A percentile compares a stretch with the other conserved stretches of the same genome.
phyloP scores from a whole-genome alignment of 2,113 vertebrate genomes.

The Phyllostomus hastatus region DNA sequence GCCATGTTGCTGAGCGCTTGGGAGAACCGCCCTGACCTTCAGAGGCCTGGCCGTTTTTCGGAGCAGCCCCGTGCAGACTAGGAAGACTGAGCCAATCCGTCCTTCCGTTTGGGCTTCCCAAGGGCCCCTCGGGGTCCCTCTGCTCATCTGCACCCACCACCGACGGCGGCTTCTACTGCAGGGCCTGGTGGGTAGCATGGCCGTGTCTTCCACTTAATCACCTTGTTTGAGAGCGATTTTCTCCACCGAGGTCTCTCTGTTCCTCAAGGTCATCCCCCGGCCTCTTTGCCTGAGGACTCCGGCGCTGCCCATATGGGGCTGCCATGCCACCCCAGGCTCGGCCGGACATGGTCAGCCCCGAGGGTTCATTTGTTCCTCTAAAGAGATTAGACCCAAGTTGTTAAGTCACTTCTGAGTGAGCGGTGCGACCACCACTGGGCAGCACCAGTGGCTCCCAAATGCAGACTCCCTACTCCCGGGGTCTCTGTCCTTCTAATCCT shows the following conservation, averaged over 20 bases:
- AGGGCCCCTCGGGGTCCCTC: background rate
- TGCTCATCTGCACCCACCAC: accelerated
- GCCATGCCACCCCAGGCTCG: background rate
- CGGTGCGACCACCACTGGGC: accelerated
- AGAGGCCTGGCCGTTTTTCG: background rate
- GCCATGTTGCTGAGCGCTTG: constrained; percentile 42
- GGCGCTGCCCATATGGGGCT: background rate
- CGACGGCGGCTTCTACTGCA: accelerated
- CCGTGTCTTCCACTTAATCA: background rate
- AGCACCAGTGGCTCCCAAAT: background rate
- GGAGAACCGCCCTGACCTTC: background rate
- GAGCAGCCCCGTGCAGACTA: background rate
- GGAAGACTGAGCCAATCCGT: accelerated
- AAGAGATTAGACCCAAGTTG: background rate
- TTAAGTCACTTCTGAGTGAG: background rate
- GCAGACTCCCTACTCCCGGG: background rate
- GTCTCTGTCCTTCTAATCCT: background rate
- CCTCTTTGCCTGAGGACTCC: background rate
- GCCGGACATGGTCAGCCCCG: background rate
- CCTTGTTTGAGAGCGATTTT: background rate
- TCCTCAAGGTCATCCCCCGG: accelerated
- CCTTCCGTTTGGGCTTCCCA: background rate
- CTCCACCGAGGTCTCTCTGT: background rate
- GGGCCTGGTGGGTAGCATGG: background rate
- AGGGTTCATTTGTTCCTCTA: background rate